These are phyloP conservation scores for Semotilus atromaculatus DNA, from an alignment of 2,797 vertebrate genomes.

Conservation along the genomic window DNA sequence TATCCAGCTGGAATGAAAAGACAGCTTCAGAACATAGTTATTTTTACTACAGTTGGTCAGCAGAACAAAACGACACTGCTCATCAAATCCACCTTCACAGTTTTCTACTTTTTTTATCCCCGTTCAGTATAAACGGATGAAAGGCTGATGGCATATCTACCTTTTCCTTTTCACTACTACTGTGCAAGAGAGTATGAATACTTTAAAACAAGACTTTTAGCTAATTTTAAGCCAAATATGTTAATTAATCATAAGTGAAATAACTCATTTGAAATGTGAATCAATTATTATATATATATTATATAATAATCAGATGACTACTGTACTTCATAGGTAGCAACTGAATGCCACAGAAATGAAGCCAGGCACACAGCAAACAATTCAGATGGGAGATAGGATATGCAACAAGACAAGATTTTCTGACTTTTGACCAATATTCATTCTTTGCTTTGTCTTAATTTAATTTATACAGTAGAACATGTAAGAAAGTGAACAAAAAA, in stretches of 20 bases:
- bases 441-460: not conserved
- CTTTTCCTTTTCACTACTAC: constrained; percentile 22
- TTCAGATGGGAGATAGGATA: not conserved
- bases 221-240: not conserved
- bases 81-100: constrained; percentile 11
- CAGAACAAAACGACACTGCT: constrained; percentile 15
- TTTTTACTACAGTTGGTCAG: constrained; percentile 71
- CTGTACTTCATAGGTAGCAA: not conserved
- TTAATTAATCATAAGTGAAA: not conserved
- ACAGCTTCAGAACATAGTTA: constrained; percentile 71
- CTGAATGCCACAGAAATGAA: not conserved
- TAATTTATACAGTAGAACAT: too few species aligned
- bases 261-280: not conserved
- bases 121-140: not conserved
- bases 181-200: constrained; percentile 1
- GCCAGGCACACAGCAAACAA: too few species aligned
- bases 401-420: not conserved
- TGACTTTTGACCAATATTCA: not conserved
- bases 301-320: not conserved
- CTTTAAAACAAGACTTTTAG: constrained; percentile 1
- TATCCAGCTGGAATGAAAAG: constrained; percentile 68
- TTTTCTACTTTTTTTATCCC: not conserved
- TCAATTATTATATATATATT: not conserved
- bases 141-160: constrained; percentile 24
- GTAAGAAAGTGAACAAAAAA: not conserved